Evolutionary conservation across 2,888 invertebrate genomes (phyloP), one percentile per base, ranked within the genome.

Genomic region (Cosmorhoe ocellata): DNA sequence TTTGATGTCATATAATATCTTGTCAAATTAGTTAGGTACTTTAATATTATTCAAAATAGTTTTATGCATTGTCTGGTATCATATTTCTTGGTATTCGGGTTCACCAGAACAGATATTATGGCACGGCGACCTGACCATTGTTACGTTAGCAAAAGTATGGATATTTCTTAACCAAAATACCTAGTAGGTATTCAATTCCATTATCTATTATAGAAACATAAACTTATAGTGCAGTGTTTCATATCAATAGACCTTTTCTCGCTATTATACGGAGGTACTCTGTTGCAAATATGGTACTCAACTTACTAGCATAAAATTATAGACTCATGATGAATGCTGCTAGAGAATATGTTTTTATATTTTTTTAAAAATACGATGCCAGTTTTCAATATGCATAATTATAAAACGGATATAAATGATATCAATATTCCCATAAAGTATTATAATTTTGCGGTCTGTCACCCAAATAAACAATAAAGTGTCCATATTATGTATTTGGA

Each of bases 361-460:
- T 5, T 7, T 24, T 8, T 9, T 13, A 13, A 12, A 12, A 13
- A 32, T 24, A 24, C 36, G 22, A 36, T 36, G 5, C 24, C n/a
- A 40, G n/a, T 40, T 33, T 41, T 42, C 33, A 42, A 42, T 42
- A 14, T 34, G 8, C 33, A 27, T 42, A 31, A 49, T 43, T 32
- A 38, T 38, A 38, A 46, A 42, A 38, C 30, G 43, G 32, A 43
- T 44, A 50, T 39, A 24, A 32, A 37, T 26, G 32, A 43, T 44
- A 50, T 39, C 22, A 32, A 37, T 26, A 33, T 28, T 39, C 32
- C 26, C 39, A 30, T 38, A 37, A 78, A 76, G 74, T 74, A 70
- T 72, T 67, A 69, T 74, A 73, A 81, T 78, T 79, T 78, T 66
- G 78, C 76, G 63, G 67, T 66, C 64, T 74, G 74, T 77, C 69